Percentiles rank a stretch among this genome's conserved stretches.
These are phyloP conservation scores for Himalopsyche phryganea DNA, from an alignment of 1,140 invertebrate species.

Conservation along the genomic window DNA sequence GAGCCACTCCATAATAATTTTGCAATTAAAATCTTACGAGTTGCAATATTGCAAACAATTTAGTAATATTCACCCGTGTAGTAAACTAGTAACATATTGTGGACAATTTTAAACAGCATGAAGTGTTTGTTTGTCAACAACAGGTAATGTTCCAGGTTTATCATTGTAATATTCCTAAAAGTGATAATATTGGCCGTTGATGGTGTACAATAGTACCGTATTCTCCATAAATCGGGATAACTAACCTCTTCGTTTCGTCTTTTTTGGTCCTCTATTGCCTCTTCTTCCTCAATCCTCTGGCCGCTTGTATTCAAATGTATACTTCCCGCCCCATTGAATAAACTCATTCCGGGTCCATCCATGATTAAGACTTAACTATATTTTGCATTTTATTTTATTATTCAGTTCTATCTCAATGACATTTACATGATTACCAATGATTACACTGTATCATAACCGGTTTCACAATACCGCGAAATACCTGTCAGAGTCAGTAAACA, in stretches of 20 bases:
- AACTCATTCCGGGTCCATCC: constrained; percentile 57
- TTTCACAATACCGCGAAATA: neutral
- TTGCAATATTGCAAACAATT: too few relatives aligned
- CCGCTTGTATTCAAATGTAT: constrained; percentile 55
- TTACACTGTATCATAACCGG: neutral
- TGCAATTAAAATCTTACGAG: too few relatives aligned
- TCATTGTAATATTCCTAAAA: too few relatives aligned
- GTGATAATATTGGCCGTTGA: neutral
- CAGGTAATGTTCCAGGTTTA: too few relatives aligned
- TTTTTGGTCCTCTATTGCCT: constrained; percentile 56
- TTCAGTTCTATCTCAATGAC: neutral
- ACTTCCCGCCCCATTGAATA: constrained; percentile 55
- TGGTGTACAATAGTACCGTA: too few relatives aligned
- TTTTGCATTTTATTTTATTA: neutral
- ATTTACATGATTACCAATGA: too few relatives aligned
- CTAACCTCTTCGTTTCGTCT: constrained; percentile 54
- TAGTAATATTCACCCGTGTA: too few relatives aligned
- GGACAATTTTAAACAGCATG: too few relatives aligned
- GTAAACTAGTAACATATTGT: too few relatives aligned
- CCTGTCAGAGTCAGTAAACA: constrained; percentile 1
- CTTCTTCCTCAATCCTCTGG: constrained; percentile 53
- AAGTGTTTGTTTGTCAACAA: too few relatives aligned
- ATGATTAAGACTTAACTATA: constrained; percentile 31
- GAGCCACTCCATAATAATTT: too few relatives aligned
- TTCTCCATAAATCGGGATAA: too few relatives aligned